Conservation (phyloP, 2,113 vertebrate species). For the Vidua chalybeata region DNA sequence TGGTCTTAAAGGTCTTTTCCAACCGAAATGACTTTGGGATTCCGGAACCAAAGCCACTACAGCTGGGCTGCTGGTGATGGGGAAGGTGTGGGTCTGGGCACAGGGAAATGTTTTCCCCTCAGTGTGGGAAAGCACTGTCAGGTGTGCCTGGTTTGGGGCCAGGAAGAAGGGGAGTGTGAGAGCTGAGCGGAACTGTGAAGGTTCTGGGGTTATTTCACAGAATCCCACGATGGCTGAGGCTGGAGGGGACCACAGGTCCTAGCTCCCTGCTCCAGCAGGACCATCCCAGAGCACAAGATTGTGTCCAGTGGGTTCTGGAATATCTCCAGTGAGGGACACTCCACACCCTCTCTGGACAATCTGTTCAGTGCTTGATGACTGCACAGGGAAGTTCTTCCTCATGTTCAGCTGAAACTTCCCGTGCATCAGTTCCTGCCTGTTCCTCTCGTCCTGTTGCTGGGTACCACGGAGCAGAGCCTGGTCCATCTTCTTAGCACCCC, state of each 20-base stretch:
- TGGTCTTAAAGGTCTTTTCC: neutral
- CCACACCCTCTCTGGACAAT: neutral
- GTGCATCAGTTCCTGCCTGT: neutral
- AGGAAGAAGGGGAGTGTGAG: fast-evolving
- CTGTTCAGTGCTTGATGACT: neutral
- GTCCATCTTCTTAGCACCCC: neutral
- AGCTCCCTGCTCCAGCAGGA: neutral
- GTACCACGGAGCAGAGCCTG: neutral
- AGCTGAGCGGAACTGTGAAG: neutral
- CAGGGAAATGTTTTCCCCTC: neutral
- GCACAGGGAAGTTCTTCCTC: neutral
- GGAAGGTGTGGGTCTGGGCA: neutral
- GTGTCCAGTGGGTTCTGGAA: neutral
- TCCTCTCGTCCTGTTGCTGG: neutral
- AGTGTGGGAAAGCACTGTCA: neutral
- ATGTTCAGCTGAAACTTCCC: neutral
- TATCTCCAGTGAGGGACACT: neutral
- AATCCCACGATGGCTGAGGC: neutral
- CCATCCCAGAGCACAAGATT: neutral
- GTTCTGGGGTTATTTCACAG: neutral
- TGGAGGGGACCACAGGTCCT: neutral
- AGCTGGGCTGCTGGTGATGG: neutral
- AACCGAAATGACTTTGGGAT: neutral
- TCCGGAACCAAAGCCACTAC: neutral
- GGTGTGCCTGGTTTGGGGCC: neutral